Base-by-base conservation (phyloP, 2,113 vertebrate genomes). In the Nothoprocta perdicaria region DNA sequence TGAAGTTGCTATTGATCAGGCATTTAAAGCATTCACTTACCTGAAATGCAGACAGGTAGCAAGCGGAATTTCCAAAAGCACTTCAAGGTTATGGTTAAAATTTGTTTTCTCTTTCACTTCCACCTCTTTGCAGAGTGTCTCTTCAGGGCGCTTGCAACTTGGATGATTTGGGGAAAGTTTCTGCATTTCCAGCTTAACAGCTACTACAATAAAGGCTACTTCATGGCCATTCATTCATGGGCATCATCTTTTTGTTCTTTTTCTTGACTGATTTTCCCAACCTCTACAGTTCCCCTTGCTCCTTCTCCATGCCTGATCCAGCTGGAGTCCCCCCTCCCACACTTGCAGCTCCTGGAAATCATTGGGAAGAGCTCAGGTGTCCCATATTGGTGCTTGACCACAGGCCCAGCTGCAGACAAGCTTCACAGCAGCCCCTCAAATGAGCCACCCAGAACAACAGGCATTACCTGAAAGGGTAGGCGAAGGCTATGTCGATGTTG, bases 401-500 rank as follows among this genome's bases (percentile, higher is more conserved):
- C 7, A 23, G 68, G 2, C 3, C 33, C 58, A 13, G 1, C 3
- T 0, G 31, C 2, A 12, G 41, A 12, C 0, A 6, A 58, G 61
- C 11, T 73, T 73, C 9, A 1, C 53, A 8, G 9, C 61, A 87
- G 33, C 46, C 72, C 63, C 69, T 21, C 84, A 15, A 43, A 35
- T 1, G 0, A 55, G 46, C 14, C 23, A 4, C 53, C 71, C 35
- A 5, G 8, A 72, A 12, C 22, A 9, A 16, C 38, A 14, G 1
- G 7, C 7, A 96, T 97, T 98, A 99, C 99, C 99, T 99, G 98
- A 99, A 99, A 7, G 99, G 99, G 96, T 99, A 99, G 88, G 98
- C 98, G 85, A 99, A 99, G 62, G 98, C 98, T 41, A 99, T 98
- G 96, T 97, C 98, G 62, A 99, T 98, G 98, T 97, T 99, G 96